Conservation (phyloP, 1,140 invertebrate species). For the Cyphomyrmex costatus region DNA sequence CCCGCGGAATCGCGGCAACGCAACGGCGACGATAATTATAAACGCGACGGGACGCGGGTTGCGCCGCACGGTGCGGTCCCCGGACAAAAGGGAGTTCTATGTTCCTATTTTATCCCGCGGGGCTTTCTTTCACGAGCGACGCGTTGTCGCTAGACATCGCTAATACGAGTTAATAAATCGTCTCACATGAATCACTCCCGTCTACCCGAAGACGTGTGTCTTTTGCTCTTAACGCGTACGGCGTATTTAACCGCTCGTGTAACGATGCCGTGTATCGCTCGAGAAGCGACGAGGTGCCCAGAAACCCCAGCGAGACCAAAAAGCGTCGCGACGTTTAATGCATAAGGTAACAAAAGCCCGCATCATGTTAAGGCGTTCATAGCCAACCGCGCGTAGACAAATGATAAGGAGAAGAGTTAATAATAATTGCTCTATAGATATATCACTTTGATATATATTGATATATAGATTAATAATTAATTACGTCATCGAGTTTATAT, state of each 20-base stretch:
- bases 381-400: background rate
- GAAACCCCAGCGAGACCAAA: background rate
- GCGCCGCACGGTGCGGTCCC: background rate
- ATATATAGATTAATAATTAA: no score
- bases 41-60: conserved; percentile 53
- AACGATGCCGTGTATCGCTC: background rate
- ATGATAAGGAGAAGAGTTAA: background rate
- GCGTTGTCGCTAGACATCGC: conserved; percentile 1
- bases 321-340: background rate
- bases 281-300: no score
- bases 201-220: background rate
- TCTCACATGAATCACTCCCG: conserved; percentile 28
- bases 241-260: conserved; percentile 14
- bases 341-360: conserved; percentile 18
- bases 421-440: no score
- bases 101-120: conserved; percentile 64
- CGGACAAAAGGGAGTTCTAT: conserved; percentile 59
- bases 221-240: background rate
- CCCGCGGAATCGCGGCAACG: conserved; percentile 43
- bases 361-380: background rate
- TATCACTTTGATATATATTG: no score
- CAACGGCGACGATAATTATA: conserved; percentile 72
- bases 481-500: no score
- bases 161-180: conserved; percentile 56
- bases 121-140: conserved; percentile 46